Conservation (phyloP, 2,888 invertebrate species). For the Rhagium mordax region DNA sequence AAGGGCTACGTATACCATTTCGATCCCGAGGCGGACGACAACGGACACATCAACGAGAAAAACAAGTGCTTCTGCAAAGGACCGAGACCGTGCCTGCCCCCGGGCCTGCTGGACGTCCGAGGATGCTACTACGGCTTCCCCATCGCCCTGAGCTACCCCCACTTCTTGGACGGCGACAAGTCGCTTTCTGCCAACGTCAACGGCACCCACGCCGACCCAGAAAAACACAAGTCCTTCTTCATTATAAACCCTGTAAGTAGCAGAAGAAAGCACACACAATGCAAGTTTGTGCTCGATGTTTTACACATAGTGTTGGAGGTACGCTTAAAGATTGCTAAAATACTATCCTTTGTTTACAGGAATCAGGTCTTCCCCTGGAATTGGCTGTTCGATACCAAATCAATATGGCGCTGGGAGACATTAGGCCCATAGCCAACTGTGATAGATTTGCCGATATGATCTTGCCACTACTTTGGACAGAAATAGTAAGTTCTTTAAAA, state of each 20-base stretch:
- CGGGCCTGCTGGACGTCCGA: conserved; percentile 86
- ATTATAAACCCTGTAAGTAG: conserved; percentile 86
- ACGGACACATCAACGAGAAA: conserved; percentile 79
- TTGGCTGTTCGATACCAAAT: conserved; percentile 89
- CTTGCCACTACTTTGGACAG: conserved; percentile 89
- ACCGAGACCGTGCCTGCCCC: conserved; percentile 78
- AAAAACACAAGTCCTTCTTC: conserved; percentile 80
- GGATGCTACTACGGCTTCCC: conserved; percentile 94
- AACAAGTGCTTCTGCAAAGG: conserved; percentile 86
- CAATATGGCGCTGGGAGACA: conserved; percentile 85
- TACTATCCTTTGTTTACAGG: conserved; percentile 53
- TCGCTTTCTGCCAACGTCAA: conserved; percentile 79
- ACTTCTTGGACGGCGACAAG: conserved; percentile 84
- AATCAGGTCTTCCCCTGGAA: conserved; percentile 85
- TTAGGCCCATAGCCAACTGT: conserved; percentile 78
- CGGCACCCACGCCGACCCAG: conserved; percentile 74
- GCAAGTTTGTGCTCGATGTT: no score
- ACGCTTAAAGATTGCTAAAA: no score
- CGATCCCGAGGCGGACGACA: conserved; percentile 83
- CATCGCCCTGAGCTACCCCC: conserved; percentile 90
- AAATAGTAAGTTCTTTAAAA: conserved; percentile 81
- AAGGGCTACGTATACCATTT: conserved; percentile 83
- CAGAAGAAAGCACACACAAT: no score
- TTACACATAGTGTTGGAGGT: no score
- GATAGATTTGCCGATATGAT: conserved; percentile 81